phyloP scores from a whole-genome alignment of 1,140 invertebrate species.

The Apis laboriosa region DNA sequence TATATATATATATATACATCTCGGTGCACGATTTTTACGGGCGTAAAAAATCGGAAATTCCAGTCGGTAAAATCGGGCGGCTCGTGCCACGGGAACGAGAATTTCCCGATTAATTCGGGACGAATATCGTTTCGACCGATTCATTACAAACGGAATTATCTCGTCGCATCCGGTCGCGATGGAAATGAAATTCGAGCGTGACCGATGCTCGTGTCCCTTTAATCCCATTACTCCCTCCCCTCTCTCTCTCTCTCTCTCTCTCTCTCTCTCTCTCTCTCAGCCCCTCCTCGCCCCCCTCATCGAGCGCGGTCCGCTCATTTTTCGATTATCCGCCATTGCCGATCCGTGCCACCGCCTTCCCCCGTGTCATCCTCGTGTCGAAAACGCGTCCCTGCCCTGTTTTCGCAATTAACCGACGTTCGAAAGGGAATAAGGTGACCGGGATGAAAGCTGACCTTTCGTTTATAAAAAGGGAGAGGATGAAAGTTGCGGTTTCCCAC shows the following conservation, averaged over 20 bases:
- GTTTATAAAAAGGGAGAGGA: constrained; percentile 45
- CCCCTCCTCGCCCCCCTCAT: too few species aligned
- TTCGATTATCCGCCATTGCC: background rate
- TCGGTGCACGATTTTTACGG: too few species aligned
- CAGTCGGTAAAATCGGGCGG: too few species aligned
- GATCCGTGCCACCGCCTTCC: too few species aligned
- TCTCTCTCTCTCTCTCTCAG: too few species aligned
- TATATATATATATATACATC: too few species aligned
- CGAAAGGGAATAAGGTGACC: background rate
- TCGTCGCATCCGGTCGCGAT: constrained; percentile 11
- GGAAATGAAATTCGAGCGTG: constrained; percentile 26
- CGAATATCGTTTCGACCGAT: constrained; percentile 5
- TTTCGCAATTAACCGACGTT: background rate
- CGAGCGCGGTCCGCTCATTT: background rate
- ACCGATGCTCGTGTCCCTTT: constrained; percentile 11
- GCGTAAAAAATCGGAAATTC: too few species aligned
- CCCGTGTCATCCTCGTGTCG: background rate
- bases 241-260: too few species aligned
- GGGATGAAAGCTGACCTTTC: constrained; percentile 48
- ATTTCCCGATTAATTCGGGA: background rate
- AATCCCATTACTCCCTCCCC: constrained; percentile 2
- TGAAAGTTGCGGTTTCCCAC: constrained; percentile 30
- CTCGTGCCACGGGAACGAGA: background rate
- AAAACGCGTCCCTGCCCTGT: background rate
- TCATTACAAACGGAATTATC: constrained; percentile 15